These are phyloP conservation scores for Heliconius melpomene DNA, from an alignment of 1,140 invertebrate species.

Conservation along the genomic window DNA sequence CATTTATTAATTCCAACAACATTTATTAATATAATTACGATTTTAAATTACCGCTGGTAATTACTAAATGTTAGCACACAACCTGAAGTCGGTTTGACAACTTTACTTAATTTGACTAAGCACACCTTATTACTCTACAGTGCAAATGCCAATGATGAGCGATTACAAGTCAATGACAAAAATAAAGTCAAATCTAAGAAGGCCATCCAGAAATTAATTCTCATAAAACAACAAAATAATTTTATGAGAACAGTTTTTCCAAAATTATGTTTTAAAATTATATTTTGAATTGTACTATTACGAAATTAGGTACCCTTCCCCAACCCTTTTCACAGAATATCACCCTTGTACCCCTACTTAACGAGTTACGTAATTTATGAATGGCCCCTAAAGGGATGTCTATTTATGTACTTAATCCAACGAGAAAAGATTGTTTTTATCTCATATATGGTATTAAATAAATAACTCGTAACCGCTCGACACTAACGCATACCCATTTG, in stretches of 20 bases:
- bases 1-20: constrained; percentile 36
- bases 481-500: background rate
- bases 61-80: constrained; percentile 72
- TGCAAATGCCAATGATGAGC: constrained; percentile 50
- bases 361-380: no score
- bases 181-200: no score
- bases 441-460: background rate
- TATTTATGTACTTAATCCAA: background rate
- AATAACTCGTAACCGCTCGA: background rate
- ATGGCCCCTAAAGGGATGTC: background rate
- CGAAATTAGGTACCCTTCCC: no score
- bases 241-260: no score
- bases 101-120: constrained; percentile 62
- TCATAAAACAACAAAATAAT: no score
- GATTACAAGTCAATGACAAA: constrained; percentile 43
- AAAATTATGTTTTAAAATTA: no score
- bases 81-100: constrained; percentile 71
- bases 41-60: constrained; percentile 38
- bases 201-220: no score
- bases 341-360: no score
- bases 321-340: no score
- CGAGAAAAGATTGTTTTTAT: background rate
- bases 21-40: constrained; percentile 26
- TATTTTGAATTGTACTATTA: no score
- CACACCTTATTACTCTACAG: constrained; percentile 52